phyloP scores from a whole-genome alignment of 2,888 invertebrate species.

The Sarcophaga carnaria region DNA sequence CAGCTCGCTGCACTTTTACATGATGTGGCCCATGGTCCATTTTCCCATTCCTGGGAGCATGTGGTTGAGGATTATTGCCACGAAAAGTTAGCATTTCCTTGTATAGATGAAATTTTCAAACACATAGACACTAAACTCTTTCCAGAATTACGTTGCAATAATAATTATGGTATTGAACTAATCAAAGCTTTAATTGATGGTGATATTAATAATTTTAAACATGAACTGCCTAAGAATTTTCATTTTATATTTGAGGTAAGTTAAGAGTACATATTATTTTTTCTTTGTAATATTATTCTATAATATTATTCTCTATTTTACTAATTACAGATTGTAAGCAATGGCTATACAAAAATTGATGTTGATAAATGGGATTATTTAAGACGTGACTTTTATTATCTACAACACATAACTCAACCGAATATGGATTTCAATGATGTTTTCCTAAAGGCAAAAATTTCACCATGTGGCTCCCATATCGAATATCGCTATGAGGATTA shows the following conservation, averaged over 20 bases:
- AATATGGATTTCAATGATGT: slow-evolving; percentile 76
- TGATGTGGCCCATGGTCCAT: slow-evolving; percentile 87
- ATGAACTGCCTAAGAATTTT: slow-evolving; percentile 70
- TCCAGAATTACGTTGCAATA: slow-evolving; percentile 69
- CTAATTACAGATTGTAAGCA: slow-evolving; percentile 83
- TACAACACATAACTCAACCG: slow-evolving; percentile 68
- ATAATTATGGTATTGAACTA: slow-evolving; percentile 75
- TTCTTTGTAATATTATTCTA: not conserved
- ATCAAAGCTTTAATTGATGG: slow-evolving; percentile 78
- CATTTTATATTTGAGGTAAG: slow-evolving; percentile 77
- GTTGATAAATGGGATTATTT: slow-evolving; percentile 88
- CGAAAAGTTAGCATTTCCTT: slow-evolving; percentile 74
- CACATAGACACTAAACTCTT: slow-evolving; percentile 65
- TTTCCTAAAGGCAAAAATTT: slow-evolving; percentile 75
- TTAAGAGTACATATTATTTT: slow-evolving; percentile 30
- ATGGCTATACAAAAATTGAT: slow-evolving; percentile 84
- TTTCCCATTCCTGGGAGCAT: slow-evolving; percentile 86
- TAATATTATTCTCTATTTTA: not conserved
- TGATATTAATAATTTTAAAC: slow-evolving; percentile 66
- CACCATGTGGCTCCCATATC: slow-evolving; percentile 76
- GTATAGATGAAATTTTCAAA: slow-evolving; percentile 76
- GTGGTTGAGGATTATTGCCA: slow-evolving; percentile 74
- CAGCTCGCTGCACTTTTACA: slow-evolving; percentile 86
- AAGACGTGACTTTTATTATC: slow-evolving; percentile 83
- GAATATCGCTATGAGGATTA: slow-evolving; percentile 83